Conservation (phyloP, 1,140 invertebrate genomes). For the Colletes gigas region DNA sequence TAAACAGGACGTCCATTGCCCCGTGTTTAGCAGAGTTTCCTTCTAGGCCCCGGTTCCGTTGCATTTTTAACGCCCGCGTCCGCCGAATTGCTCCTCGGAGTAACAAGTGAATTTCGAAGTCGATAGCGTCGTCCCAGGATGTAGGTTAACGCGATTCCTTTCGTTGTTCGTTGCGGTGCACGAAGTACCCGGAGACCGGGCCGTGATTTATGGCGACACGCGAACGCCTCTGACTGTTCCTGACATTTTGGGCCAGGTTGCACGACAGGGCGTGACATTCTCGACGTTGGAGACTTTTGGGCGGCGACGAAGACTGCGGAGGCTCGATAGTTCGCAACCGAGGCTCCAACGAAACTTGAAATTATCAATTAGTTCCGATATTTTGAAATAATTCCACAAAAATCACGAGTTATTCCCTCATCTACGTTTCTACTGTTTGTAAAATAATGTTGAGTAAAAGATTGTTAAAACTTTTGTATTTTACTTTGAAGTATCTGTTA, state of each 20-base stretch:
- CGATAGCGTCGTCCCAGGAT: neutral
- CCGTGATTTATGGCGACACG: slow-evolving; percentile 29
- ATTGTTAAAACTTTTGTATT: too few relatives aligned
- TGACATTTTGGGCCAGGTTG: neutral
- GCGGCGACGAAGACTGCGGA: too few relatives aligned
- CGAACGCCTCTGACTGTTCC: neutral
- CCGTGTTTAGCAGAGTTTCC: neutral
- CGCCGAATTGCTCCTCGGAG: neutral
- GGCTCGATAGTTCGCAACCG: too few relatives aligned
- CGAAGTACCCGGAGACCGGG: neutral
- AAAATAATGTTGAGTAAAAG: too few relatives aligned
- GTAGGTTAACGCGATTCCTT: slow-evolving; percentile 29
- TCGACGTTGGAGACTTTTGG: neutral
- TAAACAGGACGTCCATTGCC: neutral
- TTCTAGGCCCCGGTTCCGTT: neutral
- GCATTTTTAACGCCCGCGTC: slow-evolving; percentile 23
- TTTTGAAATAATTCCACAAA: too few relatives aligned
- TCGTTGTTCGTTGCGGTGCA: neutral
- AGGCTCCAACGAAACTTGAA: too few relatives aligned
- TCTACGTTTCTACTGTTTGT: too few relatives aligned
- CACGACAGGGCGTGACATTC: neutral
- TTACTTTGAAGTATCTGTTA: too few relatives aligned
- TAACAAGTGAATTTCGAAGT: slow-evolving; percentile 10
- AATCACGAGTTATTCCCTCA: too few relatives aligned
- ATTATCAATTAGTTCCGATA: too few relatives aligned